These are phyloP conservation scores for Caradrina clavipalpis DNA, from an alignment of 2,888 invertebrate species.

Conservation along the genomic window DNA sequence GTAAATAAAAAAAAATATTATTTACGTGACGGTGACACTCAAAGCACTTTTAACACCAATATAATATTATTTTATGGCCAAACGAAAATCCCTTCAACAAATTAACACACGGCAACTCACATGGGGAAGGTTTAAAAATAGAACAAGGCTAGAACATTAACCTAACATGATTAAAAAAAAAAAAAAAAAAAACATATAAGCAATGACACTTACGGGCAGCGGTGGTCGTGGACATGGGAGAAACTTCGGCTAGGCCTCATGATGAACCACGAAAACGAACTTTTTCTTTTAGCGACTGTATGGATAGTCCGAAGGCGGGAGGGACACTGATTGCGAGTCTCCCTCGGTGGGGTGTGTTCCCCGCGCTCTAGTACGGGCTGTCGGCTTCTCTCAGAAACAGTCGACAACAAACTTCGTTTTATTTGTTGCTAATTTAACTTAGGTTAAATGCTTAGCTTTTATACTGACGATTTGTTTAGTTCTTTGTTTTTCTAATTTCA, in stretches of 20 bases:
- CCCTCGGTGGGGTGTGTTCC: slow-evolving; percentile 42
- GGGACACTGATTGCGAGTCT: slow-evolving; percentile 61
- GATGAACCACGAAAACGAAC: slow-evolving; percentile 17
- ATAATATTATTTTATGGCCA: background rate
- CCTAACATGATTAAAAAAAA: background rate
- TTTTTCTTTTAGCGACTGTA: slow-evolving; percentile 51
- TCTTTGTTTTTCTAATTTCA: too few relatives aligned
- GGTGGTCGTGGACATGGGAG: slow-evolving; percentile 73
- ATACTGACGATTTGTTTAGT: too few relatives aligned
- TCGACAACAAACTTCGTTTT: background rate
- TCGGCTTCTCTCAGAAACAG: slow-evolving; percentile 41
- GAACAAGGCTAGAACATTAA: background rate
- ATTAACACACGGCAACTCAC: slow-evolving; percentile 17
- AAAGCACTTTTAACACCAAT: slow-evolving; percentile 1
- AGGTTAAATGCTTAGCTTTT: too few relatives aligned
- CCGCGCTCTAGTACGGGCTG: slow-evolving; percentile 58
- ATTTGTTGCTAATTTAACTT: too few relatives aligned
- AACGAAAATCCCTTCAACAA: slow-evolving; percentile 6
- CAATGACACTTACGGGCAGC: slow-evolving; percentile 75
- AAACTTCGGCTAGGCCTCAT: slow-evolving; percentile 70
- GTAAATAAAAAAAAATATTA: background rate
- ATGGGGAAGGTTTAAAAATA: slow-evolving; percentile 24
- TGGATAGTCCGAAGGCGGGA: slow-evolving; percentile 61
- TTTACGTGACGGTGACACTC: background rate
- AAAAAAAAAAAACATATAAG: background rate